These are phyloP conservation scores for Notolepis coatsorum DNA, from an alignment of 2,797 vertebrate species.

Conservation along the genomic window DNA sequence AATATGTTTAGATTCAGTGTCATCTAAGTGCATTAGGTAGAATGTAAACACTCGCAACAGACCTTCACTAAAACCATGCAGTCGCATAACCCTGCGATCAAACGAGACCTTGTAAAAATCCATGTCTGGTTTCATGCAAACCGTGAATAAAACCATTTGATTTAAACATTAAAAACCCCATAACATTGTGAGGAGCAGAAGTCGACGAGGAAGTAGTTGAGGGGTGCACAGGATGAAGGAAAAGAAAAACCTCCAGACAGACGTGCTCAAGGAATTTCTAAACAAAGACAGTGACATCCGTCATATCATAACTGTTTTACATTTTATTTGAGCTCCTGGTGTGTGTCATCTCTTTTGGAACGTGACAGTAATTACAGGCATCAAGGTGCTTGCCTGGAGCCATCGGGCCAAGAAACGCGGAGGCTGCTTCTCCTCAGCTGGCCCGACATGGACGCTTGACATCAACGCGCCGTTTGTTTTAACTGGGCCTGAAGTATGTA, in stretches of 20 bases:
- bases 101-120: conserved; percentile 46
- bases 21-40: conserved; percentile 75
- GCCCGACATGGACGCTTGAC: conserved; percentile 80
- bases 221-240: conserved; percentile 26
- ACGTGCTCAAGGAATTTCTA: conserved; percentile 92
- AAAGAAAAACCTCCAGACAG: conserved; percentile 77
- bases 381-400: conserved; percentile 94
- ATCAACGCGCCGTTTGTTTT: conserved; percentile 91
- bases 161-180: conserved; percentile 48
- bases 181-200: conserved; percentile 14
- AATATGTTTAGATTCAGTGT: conserved; percentile 79
- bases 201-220: neutral
- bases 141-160: conserved; percentile 29
- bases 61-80: conserved; percentile 71
- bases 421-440: conserved; percentile 87
- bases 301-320: conserved; percentile 97
- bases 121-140: conserved; percentile 21
- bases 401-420: conserved; percentile 79
- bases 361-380: conserved; percentile 98
- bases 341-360: conserved; percentile 92
- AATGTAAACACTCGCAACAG: conserved; percentile 75
- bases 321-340: conserved; percentile 98
- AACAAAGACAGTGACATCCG: conserved; percentile 94
- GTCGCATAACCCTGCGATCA: conserved; percentile 50
- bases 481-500: conserved; percentile 92